Percentiles rank a stretch among this genome's conserved stretches.
Evolutionary conservation across 2,113 vertebrate genomes (phyloP).

Genomic region (Rhipidura dahli): DNA sequence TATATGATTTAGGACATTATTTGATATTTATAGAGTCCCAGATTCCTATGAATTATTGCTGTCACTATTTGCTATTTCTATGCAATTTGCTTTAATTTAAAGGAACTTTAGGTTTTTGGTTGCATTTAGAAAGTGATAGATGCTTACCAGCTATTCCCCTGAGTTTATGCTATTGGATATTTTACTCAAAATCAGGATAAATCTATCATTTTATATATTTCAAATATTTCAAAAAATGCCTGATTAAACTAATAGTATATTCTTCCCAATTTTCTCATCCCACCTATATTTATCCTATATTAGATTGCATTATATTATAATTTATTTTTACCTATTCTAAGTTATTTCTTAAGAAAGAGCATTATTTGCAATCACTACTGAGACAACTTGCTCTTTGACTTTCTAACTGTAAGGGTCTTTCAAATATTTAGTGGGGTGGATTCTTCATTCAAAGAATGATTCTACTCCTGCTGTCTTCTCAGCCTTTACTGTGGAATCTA

Average conservation of each 20-base stretch:
- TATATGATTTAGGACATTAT: neutral
- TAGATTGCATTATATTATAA: neutral
- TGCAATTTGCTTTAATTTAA: neutral
- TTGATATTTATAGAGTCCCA: neutral
- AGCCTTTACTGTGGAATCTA: neutral
- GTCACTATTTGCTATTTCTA: neutral
- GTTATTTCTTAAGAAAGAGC: neutral
- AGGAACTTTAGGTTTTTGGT: neutral
- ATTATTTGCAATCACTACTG: neutral
- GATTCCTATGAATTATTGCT: neutral
- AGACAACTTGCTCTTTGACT: neutral
- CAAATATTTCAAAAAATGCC: rapidly evolving
- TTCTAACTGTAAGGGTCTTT: neutral
- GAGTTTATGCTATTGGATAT: neutral
- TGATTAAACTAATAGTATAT: neutral
- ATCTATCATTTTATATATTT: neutral
- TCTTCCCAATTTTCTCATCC: neutral
- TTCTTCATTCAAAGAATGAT: neutral
- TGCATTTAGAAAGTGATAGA: neutral
- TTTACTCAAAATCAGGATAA: neutral
- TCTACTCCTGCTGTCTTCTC: neutral
- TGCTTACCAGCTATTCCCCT: neutral
- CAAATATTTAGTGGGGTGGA: neutral
- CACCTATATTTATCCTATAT: neutral
- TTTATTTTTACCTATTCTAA: neutral